These are phyloP conservation scores for Heliocidaris tuberculata DNA, from an alignment of 35 echinoderm and acorn worm genomes.

Conservation along the genomic window DNA sequence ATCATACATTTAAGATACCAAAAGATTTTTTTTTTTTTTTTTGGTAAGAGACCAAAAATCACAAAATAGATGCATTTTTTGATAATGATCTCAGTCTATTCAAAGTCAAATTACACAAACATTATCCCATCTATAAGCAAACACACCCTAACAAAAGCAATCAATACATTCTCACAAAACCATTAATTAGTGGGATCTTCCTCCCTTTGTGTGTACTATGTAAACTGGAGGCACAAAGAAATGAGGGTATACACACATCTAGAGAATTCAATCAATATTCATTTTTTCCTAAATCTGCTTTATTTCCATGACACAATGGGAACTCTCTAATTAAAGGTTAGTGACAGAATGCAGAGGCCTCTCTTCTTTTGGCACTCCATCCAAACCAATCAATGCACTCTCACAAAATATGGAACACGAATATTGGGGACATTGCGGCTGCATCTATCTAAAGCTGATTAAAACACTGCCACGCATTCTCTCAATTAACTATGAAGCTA, in stretches of 20 bases:
- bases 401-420: not conserved
- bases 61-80: too few relatives aligned
- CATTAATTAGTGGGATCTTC: too few relatives aligned
- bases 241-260: not conserved
- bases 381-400: not conserved
- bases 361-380: not conserved
- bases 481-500: not conserved
- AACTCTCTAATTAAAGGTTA: slow-evolving; percentile 14
- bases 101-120: too few relatives aligned
- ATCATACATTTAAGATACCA: too few relatives aligned
- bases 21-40: too few relatives aligned
- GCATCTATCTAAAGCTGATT: not conserved
- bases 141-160: too few relatives aligned
- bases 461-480: not conserved
- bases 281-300: not conserved
- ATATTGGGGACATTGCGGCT: not conserved
- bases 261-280: slow-evolving; percentile 12
- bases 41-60: too few relatives aligned
- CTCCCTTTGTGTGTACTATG: too few relatives aligned
- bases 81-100: too few relatives aligned
- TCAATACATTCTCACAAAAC: too few relatives aligned
- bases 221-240: too few relatives aligned
- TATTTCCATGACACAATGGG: not conserved
- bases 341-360: not conserved
- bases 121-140: too few relatives aligned